These are phyloP conservation scores for Clarias magur DNA, from an alignment of 2,113 vertebrate species.

Conservation along the genomic window DNA sequence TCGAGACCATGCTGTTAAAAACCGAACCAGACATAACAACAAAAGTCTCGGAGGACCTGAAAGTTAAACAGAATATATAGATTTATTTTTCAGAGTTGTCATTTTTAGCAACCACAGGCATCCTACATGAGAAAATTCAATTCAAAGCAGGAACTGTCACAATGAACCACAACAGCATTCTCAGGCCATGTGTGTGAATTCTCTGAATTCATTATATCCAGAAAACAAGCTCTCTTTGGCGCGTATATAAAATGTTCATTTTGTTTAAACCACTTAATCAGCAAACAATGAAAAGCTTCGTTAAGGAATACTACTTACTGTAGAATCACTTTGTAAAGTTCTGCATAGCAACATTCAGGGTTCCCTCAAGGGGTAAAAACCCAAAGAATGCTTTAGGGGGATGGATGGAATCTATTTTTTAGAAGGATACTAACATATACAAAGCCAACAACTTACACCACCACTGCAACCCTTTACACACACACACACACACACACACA, in stretches of 20 bases:
- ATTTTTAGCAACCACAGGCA: slow-evolving; percentile 38
- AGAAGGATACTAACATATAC: slow-evolving; percentile 27
- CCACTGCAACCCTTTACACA: slow-evolving; percentile 24
- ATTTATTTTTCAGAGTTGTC: slow-evolving; percentile 24
- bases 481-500: slow-evolving; percentile 1
- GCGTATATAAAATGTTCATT: not conserved
- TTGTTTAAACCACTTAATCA: not conserved
- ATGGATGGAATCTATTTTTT: not conserved
- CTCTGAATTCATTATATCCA: slow-evolving; percentile 19
- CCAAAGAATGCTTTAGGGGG: not conserved
- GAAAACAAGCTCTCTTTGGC: not conserved
- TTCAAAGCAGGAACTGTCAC: slow-evolving; percentile 40
- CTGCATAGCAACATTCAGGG: not conserved
- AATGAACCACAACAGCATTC: slow-evolving; percentile 36
- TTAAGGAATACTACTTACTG: not conserved
- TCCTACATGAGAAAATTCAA: slow-evolving; percentile 44
- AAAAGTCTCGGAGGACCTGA: slow-evolving; percentile 39
- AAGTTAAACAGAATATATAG: slow-evolving; percentile 32
- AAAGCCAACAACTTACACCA: slow-evolving; percentile 25
- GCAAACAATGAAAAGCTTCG: not conserved
- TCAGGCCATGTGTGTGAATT: slow-evolving; percentile 35
- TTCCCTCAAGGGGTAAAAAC: not conserved
- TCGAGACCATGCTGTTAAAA: slow-evolving; percentile 4
- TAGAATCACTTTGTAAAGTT: not conserved
- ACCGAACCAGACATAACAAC: slow-evolving; percentile 40